phyloP scores from a whole-genome alignment of 2,797 vertebrate genomes.

The Chiloscyllium punctatum region DNA sequence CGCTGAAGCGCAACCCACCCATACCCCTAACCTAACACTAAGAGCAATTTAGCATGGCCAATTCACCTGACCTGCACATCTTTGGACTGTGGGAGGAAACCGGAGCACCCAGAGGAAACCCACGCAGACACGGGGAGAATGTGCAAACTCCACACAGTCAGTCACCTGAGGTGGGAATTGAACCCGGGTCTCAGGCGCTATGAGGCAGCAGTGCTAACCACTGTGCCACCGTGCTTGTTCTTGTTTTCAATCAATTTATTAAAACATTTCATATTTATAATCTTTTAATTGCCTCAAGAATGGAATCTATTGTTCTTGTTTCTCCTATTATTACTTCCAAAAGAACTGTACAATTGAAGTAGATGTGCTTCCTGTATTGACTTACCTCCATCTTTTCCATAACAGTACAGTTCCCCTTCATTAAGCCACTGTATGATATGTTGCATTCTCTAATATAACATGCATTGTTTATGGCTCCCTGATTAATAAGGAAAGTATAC shows the following conservation, averaged over 20 bases:
- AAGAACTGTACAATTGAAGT: not conserved
- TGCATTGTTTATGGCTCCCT: slow-evolving; percentile 34
- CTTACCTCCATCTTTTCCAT: not conserved
- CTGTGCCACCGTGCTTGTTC: too few relatives aligned
- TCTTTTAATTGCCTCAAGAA: not conserved
- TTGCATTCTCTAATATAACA: slow-evolving; percentile 18
- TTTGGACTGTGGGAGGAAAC: too few relatives aligned
- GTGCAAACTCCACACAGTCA: too few relatives aligned
- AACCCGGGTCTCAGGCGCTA: too few relatives aligned
- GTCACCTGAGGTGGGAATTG: too few relatives aligned
- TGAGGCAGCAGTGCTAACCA: too few relatives aligned
- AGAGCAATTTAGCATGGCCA: too few relatives aligned
- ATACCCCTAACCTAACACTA: too few relatives aligned
- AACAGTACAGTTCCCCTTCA: slow-evolving; percentile 23
- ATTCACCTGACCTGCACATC: too few relatives aligned
- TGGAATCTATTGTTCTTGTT: not conserved
- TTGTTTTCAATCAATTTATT: not conserved
- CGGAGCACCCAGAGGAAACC: too few relatives aligned
- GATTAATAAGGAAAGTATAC: slow-evolving; percentile 34
- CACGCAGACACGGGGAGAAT: too few relatives aligned
- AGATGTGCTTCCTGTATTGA: not conserved
- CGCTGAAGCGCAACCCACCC: too few relatives aligned
- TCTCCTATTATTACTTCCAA: not conserved
- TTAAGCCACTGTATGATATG: slow-evolving; percentile 10
- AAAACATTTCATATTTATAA: not conserved